Evolutionary conservation across 2,888 invertebrate genomes (phyloP).

Genomic region (Encarsia formosa): DNA sequence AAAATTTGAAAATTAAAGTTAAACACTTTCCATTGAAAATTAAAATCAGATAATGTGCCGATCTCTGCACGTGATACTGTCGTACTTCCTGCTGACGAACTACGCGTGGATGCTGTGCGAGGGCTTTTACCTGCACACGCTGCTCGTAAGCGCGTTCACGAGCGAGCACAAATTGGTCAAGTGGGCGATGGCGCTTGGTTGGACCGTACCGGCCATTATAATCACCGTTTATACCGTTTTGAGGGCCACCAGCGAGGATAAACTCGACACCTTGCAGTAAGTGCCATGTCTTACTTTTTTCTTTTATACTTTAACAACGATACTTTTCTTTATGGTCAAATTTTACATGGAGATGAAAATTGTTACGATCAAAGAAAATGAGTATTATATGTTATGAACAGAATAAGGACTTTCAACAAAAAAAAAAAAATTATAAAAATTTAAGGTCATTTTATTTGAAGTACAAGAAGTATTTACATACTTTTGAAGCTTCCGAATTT

Average conservation of each 20-base stretch:
- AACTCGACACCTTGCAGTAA: slow-evolving; percentile 58
- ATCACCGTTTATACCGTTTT: slow-evolving; percentile 64
- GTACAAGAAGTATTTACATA: no score
- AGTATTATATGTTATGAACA: no score
- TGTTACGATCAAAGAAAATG: no score
- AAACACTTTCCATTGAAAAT: no score
- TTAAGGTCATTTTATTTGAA: no score
- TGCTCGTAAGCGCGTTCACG: slow-evolving; percentile 87
- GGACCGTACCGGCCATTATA: slow-evolving; percentile 72
- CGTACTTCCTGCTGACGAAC: slow-evolving; percentile 86
- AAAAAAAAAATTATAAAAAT: no score
- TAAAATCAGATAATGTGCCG: slow-evolving; percentile 63
- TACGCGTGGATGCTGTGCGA: slow-evolving; percentile 98
- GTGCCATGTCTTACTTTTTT: background rate
- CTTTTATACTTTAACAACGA: no score
- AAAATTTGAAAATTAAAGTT: no score
- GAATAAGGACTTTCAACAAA: no score
- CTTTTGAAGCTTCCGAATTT: no score
- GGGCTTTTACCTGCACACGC: slow-evolving; percentile 89
- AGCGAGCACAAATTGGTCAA: slow-evolving; percentile 80
- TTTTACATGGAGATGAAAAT: no score
- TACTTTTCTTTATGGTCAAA: no score
- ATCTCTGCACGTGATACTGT: slow-evolving; percentile 73
- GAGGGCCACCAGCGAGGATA: slow-evolving; percentile 57
- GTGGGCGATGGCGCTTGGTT: slow-evolving; percentile 79